Evolutionary conservation across 2,113 vertebrate genomes (phyloP), one percentile per base, ranked within the genome.

Genomic region (Mugil cephalus): DNA sequence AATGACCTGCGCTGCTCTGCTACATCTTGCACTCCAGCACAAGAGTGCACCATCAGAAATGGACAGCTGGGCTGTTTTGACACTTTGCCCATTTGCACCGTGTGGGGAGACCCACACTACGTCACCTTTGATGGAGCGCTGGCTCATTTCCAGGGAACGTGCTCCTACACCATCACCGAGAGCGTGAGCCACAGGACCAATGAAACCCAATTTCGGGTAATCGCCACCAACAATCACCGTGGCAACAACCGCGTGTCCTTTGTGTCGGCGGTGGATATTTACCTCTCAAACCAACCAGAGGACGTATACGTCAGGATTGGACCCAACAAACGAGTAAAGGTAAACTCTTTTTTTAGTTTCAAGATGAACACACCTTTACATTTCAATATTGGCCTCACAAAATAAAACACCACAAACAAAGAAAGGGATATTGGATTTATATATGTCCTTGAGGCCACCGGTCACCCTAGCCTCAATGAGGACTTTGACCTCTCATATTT

Each of bases 21-120:
- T 1, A 34, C 21, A 0, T 43, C 2, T 2, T 93, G 94, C 9
- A 69, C 82, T 10, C 11, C 43, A 1, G n/a, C 15, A 34, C 82
- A 92, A 40, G n/a, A 80, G 47, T 95, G 93, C 69, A 56, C 43
- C 2, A 54, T 93, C 59, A 60, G 24, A 77, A 50, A 87, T 0
- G 90, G 92, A 0, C 46, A 0, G 1, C 62, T 74, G 40, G 90
- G 84, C 48, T 93, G 92, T 68, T 83, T 59, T 1, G 62, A 66
- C 10, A 8, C 34, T 6, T 59, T 89, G 82, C 74, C 86, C 63
- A 93, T 85, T 40, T 95, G 95, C 81, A 87, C 54, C 0, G 90
- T 90, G 14, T 93, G 86, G 0, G 94, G 95, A 0, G 94, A 94
- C 56, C 93, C 94, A 1, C 94, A 95, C 62, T 95, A 95, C 86